These are phyloP conservation scores for Ranitomeya variabilis DNA, from an alignment of 2,113 vertebrate species.

Conservation along the genomic window DNA sequence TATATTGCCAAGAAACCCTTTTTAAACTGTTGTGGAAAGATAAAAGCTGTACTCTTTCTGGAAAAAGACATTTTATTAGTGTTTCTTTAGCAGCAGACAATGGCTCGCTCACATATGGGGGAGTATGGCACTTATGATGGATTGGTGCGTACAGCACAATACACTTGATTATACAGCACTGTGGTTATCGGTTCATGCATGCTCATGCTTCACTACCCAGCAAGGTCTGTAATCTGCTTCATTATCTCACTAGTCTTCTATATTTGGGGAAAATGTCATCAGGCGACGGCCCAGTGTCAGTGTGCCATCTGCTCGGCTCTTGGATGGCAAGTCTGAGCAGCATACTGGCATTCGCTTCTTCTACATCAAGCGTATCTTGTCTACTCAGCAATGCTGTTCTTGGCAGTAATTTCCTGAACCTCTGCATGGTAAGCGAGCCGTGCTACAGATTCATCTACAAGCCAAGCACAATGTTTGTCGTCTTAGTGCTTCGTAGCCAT, in stretches of 20 bases:
- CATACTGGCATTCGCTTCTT: slow-evolving; percentile 6
- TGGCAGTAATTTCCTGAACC: slow-evolving; percentile 9
- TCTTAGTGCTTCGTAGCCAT: neutral
- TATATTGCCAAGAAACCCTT: neutral
- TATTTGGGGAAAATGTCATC: slow-evolving; percentile 22
- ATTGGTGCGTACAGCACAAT: slow-evolving; percentile 12
- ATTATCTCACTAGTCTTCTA: slow-evolving; percentile 27
- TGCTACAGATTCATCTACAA: neutral
- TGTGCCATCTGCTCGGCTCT: slow-evolving; percentile 41
- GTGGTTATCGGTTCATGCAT: slow-evolving; percentile 3
- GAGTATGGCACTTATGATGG: neutral
- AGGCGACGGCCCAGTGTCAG: slow-evolving; percentile 27
- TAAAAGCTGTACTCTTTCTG: neutral
- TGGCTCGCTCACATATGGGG: neutral
- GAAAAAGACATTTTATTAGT: neutral
- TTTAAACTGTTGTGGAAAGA: neutral
- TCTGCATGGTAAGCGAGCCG: neutral
- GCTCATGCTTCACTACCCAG: slow-evolving; percentile 22
- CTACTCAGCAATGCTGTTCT: slow-evolving; percentile 4
- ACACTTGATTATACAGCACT: neutral
- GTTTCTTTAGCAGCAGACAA: neutral
- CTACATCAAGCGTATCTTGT: slow-evolving; percentile 24
- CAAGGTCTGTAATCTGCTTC: slow-evolving; percentile 39
- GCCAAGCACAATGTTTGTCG: neutral
- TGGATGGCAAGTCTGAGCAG: slow-evolving; percentile 9